Base-by-base conservation (phyloP, 2,888 invertebrate species). In the Apamea sordens region DNA sequence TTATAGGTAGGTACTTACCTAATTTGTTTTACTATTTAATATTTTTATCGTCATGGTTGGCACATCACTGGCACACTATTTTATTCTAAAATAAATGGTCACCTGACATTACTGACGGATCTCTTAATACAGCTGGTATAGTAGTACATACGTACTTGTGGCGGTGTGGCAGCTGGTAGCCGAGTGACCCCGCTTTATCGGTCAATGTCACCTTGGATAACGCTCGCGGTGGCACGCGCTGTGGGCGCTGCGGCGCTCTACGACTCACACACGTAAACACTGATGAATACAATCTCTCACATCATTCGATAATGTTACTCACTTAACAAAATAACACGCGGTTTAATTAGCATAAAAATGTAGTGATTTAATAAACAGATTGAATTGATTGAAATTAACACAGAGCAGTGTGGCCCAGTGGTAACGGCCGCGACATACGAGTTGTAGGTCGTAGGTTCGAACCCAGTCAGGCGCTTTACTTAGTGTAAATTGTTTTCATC, bases 161-260 rank as follows among this genome's bases (percentile, higher is more conserved):
- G 18, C 50, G 28, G n/a, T 28, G 59, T 28, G 32, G 63, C 41
- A 32, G 50, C 24, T 21, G 47, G 79, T 18, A n/a, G 70, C 69
- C 63, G 59, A 77, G 70, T 82, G 86, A 86, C 83, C 86, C 73
- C 83, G 70, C 83, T 63, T 59, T 86, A 76, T 86, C 84, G 84
- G 84, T 86, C 84, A 85, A 85, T 85, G 84, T 86, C 84, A 85
- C 84, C 86, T 85, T 83, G 73, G 73, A 76, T 86, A 73, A 41
- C 68, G 72, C 63, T 50, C 28, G 59, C 63, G 68, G 53, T 65
- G 69, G 73, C 71, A 82, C 74, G 82, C 76, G 83, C 76, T n/a
- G 41, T 21, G 50, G 50, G 50, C 53, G 53, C 53, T 10, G 53
- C 67, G n/a, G 5, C 64, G n/a, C 32, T 44, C n/a, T 5, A 13